Evolutionary conservation across 2,113 vertebrate species (phyloP).

Genomic region (Charadrius vociferus): DNA sequence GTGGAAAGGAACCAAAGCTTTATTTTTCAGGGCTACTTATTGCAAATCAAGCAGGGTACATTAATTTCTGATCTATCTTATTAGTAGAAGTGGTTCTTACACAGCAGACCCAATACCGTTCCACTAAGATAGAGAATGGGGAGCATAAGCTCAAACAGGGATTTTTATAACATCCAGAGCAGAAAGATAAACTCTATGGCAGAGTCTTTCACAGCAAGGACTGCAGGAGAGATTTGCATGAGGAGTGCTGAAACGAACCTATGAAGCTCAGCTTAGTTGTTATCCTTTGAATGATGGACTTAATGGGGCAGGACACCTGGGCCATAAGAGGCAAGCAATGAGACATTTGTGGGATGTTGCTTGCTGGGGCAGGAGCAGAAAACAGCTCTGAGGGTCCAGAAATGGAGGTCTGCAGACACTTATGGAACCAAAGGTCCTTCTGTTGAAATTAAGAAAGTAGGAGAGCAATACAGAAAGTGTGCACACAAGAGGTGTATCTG

Average conservation of each 20-base stretch:
- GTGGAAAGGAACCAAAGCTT: not conserved
- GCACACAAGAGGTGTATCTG: not conserved
- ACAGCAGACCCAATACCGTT: not conserved
- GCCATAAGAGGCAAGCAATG: not conserved
- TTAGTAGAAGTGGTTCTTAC: not conserved
- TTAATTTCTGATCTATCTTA: not conserved
- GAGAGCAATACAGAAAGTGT: not conserved
- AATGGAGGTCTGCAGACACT: not conserved
- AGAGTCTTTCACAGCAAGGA: too few species aligned
- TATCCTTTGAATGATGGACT: not conserved
- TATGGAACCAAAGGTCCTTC: not conserved
- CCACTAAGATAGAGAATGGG: not conserved
- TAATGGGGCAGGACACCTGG: not conserved
- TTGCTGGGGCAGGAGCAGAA: not conserved
- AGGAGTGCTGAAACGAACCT: not conserved
- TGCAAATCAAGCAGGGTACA: not conserved
- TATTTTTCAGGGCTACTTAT: not conserved
- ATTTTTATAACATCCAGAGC: not conserved
- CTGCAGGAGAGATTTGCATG: not conserved
- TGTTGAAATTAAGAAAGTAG: not conserved
- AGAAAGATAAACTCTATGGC: not conserved
- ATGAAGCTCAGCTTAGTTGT: not conserved
- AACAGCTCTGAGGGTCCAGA: not conserved
- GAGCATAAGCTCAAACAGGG: not conserved
- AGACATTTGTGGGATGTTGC: not conserved